Base-by-base conservation (phyloP, 2,888 invertebrate genomes). In the Melinopterus prodromus region DNA sequence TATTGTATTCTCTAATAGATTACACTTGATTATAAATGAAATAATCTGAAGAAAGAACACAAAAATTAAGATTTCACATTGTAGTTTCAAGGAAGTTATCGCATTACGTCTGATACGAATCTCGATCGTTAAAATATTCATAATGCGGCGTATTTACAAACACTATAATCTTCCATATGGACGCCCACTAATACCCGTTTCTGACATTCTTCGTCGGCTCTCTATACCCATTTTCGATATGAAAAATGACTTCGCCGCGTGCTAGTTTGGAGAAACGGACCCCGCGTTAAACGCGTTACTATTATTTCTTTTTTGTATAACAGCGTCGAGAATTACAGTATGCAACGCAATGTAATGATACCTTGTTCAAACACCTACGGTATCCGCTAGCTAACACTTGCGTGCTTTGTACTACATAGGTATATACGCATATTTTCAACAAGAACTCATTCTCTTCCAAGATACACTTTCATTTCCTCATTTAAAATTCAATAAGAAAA, bases 41-140 rank as follows among this genome's bases (percentile, higher is more conserved):
- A 26, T 26, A 26, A 26, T 26, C 26, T 26, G 26, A 26, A 26
- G 26, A 26, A n/a, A 26, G 2, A 26, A 26, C 26, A 26, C 26
- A 26, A 53, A 53, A 53, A 53, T 53, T 53, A 53, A 53, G 53
- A 53, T 53, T 53, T 53, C 53, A 53, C 53, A 26, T 26, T 26
- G 26, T 1, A 26, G 2, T 26, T 26, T 26, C 53, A 9, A 53
- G 9, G 53, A 53, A 7, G 53, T 53, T 53, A 53, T 53, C 53
- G 53, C 12, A 53, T 53, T 53, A 53, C 7, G 53, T 53, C 7
- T 53, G 53, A 53, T 53, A 53, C 9, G 53, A 53, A 53, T 53
- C 53, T 53, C 53, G 53, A 53, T 53, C 53, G 53, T 53, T 53
- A 53, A 53, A 53, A 53, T 53, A 53, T 53, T 53, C 53, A 53